phyloP scores from a whole-genome alignment of 2,113 vertebrate species.

The Cichladusa arquata region DNA sequence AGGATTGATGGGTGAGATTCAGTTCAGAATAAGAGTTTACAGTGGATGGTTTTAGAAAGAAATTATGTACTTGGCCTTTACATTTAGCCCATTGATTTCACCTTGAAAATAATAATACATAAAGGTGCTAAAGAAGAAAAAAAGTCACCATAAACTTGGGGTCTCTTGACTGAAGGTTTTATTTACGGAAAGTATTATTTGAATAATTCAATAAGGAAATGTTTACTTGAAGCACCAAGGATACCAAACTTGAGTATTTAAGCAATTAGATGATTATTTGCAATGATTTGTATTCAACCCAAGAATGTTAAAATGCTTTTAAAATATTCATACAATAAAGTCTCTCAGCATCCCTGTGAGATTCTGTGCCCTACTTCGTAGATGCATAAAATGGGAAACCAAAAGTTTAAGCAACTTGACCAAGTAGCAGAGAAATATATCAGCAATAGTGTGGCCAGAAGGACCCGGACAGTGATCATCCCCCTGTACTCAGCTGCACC shows the following conservation, averaged over 20 bases:
- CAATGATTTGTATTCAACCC: background rate
- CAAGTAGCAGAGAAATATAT: background rate
- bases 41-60: background rate
- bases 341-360: background rate
- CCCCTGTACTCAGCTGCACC: rapidly evolving
- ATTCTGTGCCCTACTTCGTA: background rate
- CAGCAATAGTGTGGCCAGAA: background rate
- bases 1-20: background rate
- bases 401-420: background rate
- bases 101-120: background rate
- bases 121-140: background rate
- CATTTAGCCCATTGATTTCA: background rate
- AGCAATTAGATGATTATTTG: background rate
- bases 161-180: background rate
- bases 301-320: background rate
- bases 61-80: background rate
- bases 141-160: rapidly evolving
- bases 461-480: background rate
- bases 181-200: background rate
- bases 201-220: background rate
- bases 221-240: background rate
- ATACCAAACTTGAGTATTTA: background rate
- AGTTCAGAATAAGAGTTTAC: background rate
- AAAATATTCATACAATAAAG: background rate
- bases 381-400: background rate